Evolutionary conservation across 2,797 vertebrate genomes (phyloP).

Genomic region (Lithobates sylvaticus): DNA sequence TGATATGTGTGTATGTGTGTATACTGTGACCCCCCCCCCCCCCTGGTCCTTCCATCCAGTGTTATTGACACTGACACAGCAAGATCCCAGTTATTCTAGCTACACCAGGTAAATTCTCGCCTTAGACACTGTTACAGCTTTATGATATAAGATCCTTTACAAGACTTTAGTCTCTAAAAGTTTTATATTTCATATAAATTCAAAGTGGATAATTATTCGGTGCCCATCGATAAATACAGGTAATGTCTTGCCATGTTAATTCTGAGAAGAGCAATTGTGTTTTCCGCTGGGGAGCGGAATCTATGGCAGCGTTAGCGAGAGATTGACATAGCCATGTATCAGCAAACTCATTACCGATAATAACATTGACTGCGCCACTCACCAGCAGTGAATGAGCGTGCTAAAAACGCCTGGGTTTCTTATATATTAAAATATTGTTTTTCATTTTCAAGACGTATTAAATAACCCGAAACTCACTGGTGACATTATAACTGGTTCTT

Average conservation of each 20-base stretch:
- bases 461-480: conserved; percentile 35
- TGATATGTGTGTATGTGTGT: background rate
- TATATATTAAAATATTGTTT: conserved; percentile 44
- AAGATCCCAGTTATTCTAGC: background rate
- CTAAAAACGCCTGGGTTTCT: conserved; percentile 16
- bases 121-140: background rate
- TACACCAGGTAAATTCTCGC: background rate
- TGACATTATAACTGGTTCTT: conserved; percentile 1
- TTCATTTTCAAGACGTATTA: conserved; percentile 46
- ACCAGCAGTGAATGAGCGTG: conserved; percentile 17
- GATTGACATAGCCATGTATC: conserved; percentile 58
- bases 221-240: conserved; percentile 39
- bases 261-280: conserved; percentile 57
- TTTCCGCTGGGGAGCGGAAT: conserved; percentile 49
- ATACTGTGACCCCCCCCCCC: background rate
- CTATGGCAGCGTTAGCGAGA: conserved; percentile 37
- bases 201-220: conserved; percentile 50
- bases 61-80: background rate
- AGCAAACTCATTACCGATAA: conserved; percentile 59
- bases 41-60: background rate
- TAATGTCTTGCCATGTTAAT: conserved; percentile 48
- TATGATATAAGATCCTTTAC: conserved; percentile 24
- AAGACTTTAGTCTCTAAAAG: conserved; percentile 33
- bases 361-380: conserved; percentile 40
- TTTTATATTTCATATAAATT: conserved; percentile 53